phyloP scores from a whole-genome alignment of 2,797 vertebrate genomes.

The Clangula hyemalis region DNA sequence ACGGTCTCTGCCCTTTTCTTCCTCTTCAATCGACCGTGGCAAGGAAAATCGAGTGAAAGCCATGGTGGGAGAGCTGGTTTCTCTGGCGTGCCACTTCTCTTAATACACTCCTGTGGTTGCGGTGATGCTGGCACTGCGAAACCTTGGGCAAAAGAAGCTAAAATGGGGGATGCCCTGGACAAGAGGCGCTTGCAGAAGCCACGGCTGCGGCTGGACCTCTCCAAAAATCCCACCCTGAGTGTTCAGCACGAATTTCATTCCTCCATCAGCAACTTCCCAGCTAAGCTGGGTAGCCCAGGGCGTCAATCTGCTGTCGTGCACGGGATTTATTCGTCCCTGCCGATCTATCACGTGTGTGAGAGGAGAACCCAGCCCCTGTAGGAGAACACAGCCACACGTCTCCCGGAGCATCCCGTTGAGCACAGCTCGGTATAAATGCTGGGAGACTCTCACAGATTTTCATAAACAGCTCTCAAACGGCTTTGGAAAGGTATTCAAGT shows the following conservation, averaged over 20 bases:
- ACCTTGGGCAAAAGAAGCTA: neutral
- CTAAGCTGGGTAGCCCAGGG: neutral
- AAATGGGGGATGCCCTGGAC: neutral
- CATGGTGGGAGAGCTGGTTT: neutral
- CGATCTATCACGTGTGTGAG: neutral
- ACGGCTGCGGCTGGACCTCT: neutral
- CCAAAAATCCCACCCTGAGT: neutral
- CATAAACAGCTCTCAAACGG: neutral
- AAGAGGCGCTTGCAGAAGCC: neutral
- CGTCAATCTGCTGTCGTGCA: neutral
- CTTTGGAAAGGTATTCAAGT: neutral
- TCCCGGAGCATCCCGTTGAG: neutral
- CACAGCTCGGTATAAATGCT: neutral
- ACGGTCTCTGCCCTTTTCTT: conserved; percentile 44
- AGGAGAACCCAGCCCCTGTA: neutral
- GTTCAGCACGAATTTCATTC: neutral
- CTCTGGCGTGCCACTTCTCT: neutral
- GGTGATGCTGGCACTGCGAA: neutral
- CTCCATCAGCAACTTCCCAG: neutral
- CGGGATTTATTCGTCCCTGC: neutral
- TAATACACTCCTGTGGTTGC: fast-evolving
- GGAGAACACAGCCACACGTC: neutral
- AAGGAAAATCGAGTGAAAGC: conserved; percentile 22
- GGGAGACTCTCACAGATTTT: neutral
- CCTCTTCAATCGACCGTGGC: neutral